Percentiles rank a stretch among this genome's conserved stretches.
Conservation (phyloP, 2,888 invertebrate genomes). For the Antheraea assamensis region DNA sequence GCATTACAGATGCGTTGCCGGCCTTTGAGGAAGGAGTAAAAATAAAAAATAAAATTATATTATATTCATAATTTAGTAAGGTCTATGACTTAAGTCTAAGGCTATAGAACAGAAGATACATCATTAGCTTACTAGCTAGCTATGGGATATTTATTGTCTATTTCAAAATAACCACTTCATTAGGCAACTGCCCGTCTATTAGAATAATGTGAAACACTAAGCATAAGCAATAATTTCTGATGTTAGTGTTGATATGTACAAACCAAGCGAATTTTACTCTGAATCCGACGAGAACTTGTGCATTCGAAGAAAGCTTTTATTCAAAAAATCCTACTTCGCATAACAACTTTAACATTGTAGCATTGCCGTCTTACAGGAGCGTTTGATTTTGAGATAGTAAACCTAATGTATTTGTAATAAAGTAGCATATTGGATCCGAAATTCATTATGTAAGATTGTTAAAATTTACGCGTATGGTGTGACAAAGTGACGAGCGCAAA, state of each 20-base stretch:
- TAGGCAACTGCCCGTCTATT: too few species aligned
- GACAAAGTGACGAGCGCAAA: conserved; percentile 71
- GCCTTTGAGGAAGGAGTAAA: too few species aligned
- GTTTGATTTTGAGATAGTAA: conserved; percentile 1
- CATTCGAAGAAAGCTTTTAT: background rate
- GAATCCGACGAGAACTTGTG: background rate
- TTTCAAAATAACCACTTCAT: too few species aligned
- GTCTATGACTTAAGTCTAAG: too few species aligned
- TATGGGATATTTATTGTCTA: too few species aligned
- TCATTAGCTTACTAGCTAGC: too few species aligned
- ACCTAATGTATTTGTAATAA: background rate
- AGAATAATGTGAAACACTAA: too few species aligned
- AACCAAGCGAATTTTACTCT: background rate
- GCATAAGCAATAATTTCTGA: background rate
- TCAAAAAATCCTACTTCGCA: conserved; percentile 6
- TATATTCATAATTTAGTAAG: too few species aligned
- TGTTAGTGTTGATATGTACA: background rate
- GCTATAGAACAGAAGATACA: too few species aligned
- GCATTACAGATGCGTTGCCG: too few species aligned
- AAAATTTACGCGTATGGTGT: conserved; percentile 60
- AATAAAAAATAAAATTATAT: too few species aligned
- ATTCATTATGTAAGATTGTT: conserved; percentile 31
- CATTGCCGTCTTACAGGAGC: background rate
- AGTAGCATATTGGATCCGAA: background rate
- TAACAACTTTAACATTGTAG: conserved; percentile 7